Conservation (phyloP, 2,888 invertebrate genomes). For the Pemphredon lugubris region DNA sequence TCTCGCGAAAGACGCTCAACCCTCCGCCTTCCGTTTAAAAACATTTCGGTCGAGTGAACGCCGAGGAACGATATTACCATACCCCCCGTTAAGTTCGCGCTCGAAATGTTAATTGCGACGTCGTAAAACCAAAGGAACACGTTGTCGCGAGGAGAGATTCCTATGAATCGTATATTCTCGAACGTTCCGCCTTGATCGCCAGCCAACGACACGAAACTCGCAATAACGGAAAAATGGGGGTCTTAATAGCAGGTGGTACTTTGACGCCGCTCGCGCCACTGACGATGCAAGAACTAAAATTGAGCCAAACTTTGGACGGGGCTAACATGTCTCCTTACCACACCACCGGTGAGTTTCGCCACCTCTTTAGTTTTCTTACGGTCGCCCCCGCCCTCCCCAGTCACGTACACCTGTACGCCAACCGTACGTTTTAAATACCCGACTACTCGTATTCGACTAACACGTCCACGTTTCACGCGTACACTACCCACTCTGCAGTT, state of each 20-base stretch:
- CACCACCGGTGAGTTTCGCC: conserved; percentile 84
- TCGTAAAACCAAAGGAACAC: too few relatives aligned
- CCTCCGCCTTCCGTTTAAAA: conserved; percentile 3
- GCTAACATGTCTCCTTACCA: conserved; percentile 86
- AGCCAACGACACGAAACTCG: conserved; percentile 57
- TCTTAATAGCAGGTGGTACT: conserved; percentile 83
- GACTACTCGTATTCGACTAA: conserved; percentile 29
- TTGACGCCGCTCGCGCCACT: conserved; percentile 88
- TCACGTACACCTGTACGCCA: conserved; percentile 38
- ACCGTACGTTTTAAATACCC: conserved; percentile 26
- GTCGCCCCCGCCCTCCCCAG: conserved; percentile 25
- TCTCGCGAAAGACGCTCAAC: conserved; percentile 17
- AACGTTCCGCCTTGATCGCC: conserved; percentile 68
- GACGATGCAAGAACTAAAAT: conserved; percentile 89
- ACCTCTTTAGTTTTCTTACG: conserved; percentile 68
- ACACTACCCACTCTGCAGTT: conserved; percentile 12
- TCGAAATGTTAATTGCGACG: too few relatives aligned
- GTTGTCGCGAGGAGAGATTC: too few relatives aligned
- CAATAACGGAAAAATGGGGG: conserved; percentile 73
- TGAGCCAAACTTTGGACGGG: conserved; percentile 86
- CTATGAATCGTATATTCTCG: neutral
- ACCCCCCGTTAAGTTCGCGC: too few relatives aligned
- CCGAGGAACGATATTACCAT: neutral
- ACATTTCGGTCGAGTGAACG: conserved; percentile 16
- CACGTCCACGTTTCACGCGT: conserved; percentile 28